Evolutionary conservation across 2,888 invertebrate genomes (phyloP).

Genomic region (Nudaria mundana): DNA sequence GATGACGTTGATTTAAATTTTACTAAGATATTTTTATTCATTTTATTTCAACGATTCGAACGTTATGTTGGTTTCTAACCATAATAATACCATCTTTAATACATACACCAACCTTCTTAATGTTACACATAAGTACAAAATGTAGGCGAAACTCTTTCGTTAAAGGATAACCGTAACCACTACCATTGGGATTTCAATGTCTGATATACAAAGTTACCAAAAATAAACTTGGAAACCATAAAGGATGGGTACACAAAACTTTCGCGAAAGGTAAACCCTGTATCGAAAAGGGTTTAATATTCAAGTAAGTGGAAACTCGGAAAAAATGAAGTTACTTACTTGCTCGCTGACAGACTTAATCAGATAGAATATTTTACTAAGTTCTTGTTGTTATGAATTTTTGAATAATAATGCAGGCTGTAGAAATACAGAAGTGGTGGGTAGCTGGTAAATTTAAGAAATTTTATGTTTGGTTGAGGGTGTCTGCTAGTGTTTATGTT

Average conservation of each 20-base stretch:
- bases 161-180: slow-evolving; percentile 18
- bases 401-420: neutral
- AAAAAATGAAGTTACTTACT: neutral
- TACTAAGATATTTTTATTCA: too few species aligned
- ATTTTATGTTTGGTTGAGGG: too few species aligned
- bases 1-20: too few species aligned
- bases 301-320: slow-evolving; percentile 1
- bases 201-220: slow-evolving; percentile 22
- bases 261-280: slow-evolving; percentile 17
- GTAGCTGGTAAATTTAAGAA: too few species aligned
- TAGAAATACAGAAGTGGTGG: too few species aligned
- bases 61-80: too few species aligned
- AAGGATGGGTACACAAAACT: slow-evolving; percentile 22
- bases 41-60: too few species aligned
- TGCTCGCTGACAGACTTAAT: neutral
- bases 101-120: too few species aligned
- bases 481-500: too few species aligned
- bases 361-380: neutral
- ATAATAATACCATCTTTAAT: too few species aligned
- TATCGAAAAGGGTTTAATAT: slow-evolving; percentile 11
- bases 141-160: slow-evolving; percentile 15
- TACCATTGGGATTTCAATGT: slow-evolving; percentile 21
- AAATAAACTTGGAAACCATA: slow-evolving; percentile 29
- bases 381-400: neutral
- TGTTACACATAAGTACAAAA: too few species aligned